Base-by-base conservation (phyloP, 2,888 invertebrate genomes). In the Gari tellinella region DNA sequence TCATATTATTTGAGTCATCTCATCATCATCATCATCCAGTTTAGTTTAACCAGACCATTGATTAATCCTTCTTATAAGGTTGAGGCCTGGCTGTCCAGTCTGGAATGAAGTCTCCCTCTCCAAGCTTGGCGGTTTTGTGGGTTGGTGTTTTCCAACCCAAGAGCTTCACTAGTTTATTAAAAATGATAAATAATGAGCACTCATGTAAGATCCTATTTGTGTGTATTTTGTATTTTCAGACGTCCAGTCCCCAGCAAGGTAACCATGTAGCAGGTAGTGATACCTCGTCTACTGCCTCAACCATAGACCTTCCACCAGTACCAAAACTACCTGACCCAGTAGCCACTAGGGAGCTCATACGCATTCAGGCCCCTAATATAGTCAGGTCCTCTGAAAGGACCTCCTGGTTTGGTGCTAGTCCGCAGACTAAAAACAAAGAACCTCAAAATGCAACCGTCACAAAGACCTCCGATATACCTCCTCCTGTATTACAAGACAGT, bases 341-440 rank as follows among this genome's bases (percentile, higher is more conserved):
- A 1, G 53, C 58, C 19, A 58, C 76, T 8, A 68, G 55, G 45
- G 89, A 90, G 75, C 83, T 91, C 4, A 85, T 91, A 52, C 84
- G 86, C 17, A 87, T 90, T 58, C 90, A 89, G 19, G 74, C 86
- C 17, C 83, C 84, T 15, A 81, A 82, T 51, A 87, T 91, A 19
- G 83, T 84, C 12, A 85, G 85, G 10, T 84, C 86, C 10, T 82
- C 81, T 49, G 88, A 89, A 57, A 86, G 84, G 51, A 53, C 40
- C 17, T 63, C 73, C 23, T 73, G 88, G 88, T 81, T 85, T 53
- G 79, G 65, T 12, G 23, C 46, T 4, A 17, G 37, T 31, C 31
- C 31, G 10, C 43, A 21, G 46, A 10, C n/a, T 19, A 43, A 10
- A 45, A 17, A 8, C 23, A 15, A 14, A 15, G n/a, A 43, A 8